These are phyloP conservation scores for Pachypanchax playfairii DNA, from an alignment of 2,113 vertebrate species.

Conservation along the genomic window DNA sequence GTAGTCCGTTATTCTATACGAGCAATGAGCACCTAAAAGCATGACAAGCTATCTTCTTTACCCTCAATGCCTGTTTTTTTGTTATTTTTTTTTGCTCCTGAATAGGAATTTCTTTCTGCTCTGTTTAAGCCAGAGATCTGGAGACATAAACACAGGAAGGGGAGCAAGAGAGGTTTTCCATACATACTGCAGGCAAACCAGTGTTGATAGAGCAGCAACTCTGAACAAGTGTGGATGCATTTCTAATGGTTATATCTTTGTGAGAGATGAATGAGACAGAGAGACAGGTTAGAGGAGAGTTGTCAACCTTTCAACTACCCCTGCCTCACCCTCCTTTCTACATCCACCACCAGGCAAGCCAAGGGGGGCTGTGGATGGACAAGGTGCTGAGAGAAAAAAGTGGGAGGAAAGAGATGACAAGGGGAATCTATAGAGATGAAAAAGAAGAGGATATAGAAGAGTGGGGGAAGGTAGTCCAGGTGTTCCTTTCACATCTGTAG, in stretches of 20 bases:
- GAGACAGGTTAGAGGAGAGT: constrained; percentile 27
- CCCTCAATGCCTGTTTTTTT: constrained; percentile 2
- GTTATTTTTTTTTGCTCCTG: constrained; percentile 23
- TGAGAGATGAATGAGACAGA: constrained; percentile 45
- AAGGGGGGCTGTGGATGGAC: constrained; percentile 57
- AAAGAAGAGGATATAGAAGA: constrained; percentile 11
- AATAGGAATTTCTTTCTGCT: constrained; percentile 59
- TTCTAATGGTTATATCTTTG: constrained; percentile 63
- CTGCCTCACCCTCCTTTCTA: constrained; percentile 18
- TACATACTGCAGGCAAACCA: constrained; percentile 63
- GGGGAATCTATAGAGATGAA: constrained; percentile 57
- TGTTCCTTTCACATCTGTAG: constrained; percentile 64
- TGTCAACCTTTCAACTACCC: constrained; percentile 49
- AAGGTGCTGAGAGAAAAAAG: constrained; percentile 72
- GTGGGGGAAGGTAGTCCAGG: constrained; percentile 58
- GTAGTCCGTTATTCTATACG: constrained; percentile 48
- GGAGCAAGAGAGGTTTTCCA: constrained; percentile 26
- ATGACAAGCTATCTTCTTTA: constrained; percentile 30
- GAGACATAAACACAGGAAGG: constrained; percentile 30
- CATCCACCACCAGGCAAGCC: constrained; percentile 21
- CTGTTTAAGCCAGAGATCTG: constrained; percentile 35
- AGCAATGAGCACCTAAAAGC: constrained; percentile 33
- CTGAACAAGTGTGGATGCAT: constrained; percentile 71
- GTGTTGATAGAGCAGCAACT: constrained; percentile 68
- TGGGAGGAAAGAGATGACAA: constrained; percentile 67